Percentiles rank a stretch among this genome's conserved stretches.
phyloP scores from a whole-genome alignment of 2,888 invertebrate species.

The Papilio elwesi region DNA sequence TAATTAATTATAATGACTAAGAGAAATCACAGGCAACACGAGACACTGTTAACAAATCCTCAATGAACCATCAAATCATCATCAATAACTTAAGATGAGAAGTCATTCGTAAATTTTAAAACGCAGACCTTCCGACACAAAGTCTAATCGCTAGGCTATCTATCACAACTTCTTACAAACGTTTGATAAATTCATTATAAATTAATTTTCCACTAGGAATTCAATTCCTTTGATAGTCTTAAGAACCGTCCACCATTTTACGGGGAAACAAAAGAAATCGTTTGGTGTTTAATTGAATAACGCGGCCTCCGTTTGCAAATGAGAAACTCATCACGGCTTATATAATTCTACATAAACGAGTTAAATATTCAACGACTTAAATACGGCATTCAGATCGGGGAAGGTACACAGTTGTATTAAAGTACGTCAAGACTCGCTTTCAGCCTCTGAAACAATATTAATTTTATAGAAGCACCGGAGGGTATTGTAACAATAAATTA shows the following conservation, averaged over 20 bases:
- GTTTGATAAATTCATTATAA: conserved; percentile 9
- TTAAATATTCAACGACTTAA: conserved; percentile 39
- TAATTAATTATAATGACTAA: neutral
- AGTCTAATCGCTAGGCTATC: neutral
- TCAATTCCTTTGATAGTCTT: conserved; percentile 13
- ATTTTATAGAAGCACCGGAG: conserved; percentile 21
- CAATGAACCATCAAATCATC: neutral
- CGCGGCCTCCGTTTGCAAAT: conserved; percentile 20
- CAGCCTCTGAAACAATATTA: conserved; percentile 37
- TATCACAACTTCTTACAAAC: neutral
- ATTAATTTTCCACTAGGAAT: conserved; percentile 8
- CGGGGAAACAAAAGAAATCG: conserved; percentile 26
- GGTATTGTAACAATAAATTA: conserved; percentile 11
- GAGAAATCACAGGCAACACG: too few relatives aligned
- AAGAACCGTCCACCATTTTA: conserved; percentile 1
- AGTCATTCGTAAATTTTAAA: neutral
- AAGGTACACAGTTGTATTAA: conserved; percentile 32
- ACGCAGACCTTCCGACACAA: neutral
- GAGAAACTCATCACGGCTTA: conserved; percentile 38
- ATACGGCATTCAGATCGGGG: conserved; percentile 34
- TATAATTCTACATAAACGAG: conserved; percentile 37
- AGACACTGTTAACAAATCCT: too few relatives aligned
- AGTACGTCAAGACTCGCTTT: conserved; percentile 28
- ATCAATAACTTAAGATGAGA: neutral
- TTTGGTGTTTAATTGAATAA: conserved; percentile 34